A percentile compares a stretch with the other conserved stretches of the same genome.
phyloP scores from a whole-genome alignment of 2,797 vertebrate species.

The Tachyglossus aculeatus region DNA sequence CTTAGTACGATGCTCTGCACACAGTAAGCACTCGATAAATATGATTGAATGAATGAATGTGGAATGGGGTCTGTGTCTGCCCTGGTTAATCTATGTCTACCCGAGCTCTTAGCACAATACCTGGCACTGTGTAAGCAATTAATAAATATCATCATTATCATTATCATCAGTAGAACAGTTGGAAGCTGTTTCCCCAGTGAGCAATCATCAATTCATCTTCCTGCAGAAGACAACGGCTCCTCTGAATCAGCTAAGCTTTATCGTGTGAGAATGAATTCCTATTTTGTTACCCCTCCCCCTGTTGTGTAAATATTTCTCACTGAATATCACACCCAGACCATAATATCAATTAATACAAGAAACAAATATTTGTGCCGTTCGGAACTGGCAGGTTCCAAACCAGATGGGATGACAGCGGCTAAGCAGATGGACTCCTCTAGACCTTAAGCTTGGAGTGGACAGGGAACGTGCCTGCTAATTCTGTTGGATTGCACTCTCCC shows the following conservation, averaged over 20 bases:
- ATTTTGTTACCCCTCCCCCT: slow-evolving; percentile 13
- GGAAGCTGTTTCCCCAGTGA: not conserved
- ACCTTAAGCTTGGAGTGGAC: no score
- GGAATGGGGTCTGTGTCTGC: no score
- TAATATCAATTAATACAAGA: not conserved
- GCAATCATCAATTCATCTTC: no score
- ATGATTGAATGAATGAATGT: no score
- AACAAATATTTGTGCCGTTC: slow-evolving; percentile 15
- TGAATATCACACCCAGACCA: slow-evolving; percentile 2
- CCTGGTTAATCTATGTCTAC: no score
- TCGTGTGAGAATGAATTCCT: slow-evolving; percentile 23
- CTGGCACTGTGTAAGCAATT: no score
- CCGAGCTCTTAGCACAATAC: no score
- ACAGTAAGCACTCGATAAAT: no score
- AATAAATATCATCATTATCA: no score
- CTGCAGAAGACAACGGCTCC: not conserved
- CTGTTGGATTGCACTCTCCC: no score
- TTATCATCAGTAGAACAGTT: not conserved
- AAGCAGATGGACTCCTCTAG: slow-evolving; percentile 9
- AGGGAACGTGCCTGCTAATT: no score
- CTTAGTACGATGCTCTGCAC: no score
- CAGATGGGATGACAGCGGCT: slow-evolving; percentile 5
- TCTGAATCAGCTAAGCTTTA: slow-evolving; percentile 16
- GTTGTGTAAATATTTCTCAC: slow-evolving; percentile 29
- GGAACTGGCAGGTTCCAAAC: slow-evolving; percentile 26